These are phyloP conservation scores for Amblyornis subalaris DNA, from an alignment of 2,113 vertebrate genomes.

Conservation along the genomic window DNA sequence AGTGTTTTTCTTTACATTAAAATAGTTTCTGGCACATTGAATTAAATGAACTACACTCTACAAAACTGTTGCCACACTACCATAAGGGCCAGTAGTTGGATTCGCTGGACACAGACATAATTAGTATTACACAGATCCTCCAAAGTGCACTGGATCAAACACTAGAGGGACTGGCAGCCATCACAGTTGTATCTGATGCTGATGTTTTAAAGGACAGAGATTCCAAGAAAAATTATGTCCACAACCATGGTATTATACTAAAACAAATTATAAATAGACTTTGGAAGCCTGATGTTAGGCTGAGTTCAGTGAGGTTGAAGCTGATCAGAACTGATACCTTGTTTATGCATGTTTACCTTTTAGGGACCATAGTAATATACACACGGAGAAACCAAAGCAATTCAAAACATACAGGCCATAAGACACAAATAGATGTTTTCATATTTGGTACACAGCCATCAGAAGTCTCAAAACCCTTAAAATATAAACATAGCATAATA, in stretches of 20 bases:
- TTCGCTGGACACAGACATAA: neutral
- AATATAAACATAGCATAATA: neutral
- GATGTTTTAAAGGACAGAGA: neutral
- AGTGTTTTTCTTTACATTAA: neutral
- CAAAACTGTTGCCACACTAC: neutral
- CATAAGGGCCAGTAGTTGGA: neutral
- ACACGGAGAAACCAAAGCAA: neutral
- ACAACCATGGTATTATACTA: neutral
- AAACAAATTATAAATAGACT: neutral
- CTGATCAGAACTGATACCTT: neutral
- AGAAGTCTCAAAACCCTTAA: neutral
- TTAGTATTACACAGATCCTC: neutral
- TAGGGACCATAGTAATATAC: neutral
- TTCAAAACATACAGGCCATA: neutral
- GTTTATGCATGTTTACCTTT: neutral
- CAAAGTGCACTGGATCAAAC: neutral
- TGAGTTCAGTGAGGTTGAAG: neutral
- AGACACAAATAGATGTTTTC: neutral
- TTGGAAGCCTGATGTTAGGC: neutral
- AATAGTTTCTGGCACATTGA: neutral
- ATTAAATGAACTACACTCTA: neutral
- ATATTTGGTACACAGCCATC: neutral
- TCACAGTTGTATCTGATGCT: neutral
- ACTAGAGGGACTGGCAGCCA: neutral
- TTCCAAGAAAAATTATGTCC: neutral